Percentiles rank a stretch among this genome's conserved stretches.
Conservation (phyloP, 2,113 vertebrate genomes). For the Euleptes europaea region DNA sequence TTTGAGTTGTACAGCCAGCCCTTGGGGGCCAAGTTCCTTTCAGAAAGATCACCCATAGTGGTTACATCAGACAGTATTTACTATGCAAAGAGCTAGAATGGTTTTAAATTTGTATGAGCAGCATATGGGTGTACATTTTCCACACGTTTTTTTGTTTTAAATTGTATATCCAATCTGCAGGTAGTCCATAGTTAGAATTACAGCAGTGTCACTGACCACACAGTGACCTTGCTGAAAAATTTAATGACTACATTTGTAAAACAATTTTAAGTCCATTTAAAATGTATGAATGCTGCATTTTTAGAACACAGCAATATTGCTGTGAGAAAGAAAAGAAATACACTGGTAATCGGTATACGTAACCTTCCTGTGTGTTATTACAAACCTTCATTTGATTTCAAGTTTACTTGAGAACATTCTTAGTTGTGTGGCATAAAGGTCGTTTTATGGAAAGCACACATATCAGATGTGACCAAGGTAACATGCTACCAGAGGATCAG, state of each 20-base stretch:
- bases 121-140: slow-evolving; percentile 44
- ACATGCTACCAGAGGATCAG: slow-evolving; percentile 8
- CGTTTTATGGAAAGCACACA: slow-evolving; percentile 43
- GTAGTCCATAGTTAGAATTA: slow-evolving; percentile 48
- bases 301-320: slow-evolving; percentile 44
- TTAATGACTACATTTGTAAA: slow-evolving; percentile 60
- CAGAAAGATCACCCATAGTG: slow-evolving; percentile 56
- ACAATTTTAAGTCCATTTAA: slow-evolving; percentile 52
- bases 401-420: slow-evolving; percentile 48
- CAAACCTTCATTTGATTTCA: slow-evolving; percentile 57
- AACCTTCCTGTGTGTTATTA: slow-evolving; percentile 50
- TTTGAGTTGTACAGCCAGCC: slow-evolving; percentile 25
- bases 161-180: slow-evolving; percentile 45
- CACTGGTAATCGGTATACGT: slow-evolving; percentile 55
- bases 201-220: slow-evolving; percentile 35
- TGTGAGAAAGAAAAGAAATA: slow-evolving; percentile 30
- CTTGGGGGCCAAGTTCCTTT: slow-evolving; percentile 45
- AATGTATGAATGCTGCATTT: slow-evolving; percentile 11
- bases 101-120: slow-evolving; percentile 66
- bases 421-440: slow-evolving; percentile 48
- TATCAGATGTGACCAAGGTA: slow-evolving; percentile 48
- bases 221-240: slow-evolving; percentile 58
- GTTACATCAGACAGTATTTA: slow-evolving; percentile 57
- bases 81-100: slow-evolving; percentile 47
- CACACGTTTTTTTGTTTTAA: slow-evolving; percentile 14